These are phyloP conservation scores for Oopsacas minuta DNA, from an alignment of 37 sponge, comb jelly and placozoan genomes.

Conservation along the genomic window DNA sequence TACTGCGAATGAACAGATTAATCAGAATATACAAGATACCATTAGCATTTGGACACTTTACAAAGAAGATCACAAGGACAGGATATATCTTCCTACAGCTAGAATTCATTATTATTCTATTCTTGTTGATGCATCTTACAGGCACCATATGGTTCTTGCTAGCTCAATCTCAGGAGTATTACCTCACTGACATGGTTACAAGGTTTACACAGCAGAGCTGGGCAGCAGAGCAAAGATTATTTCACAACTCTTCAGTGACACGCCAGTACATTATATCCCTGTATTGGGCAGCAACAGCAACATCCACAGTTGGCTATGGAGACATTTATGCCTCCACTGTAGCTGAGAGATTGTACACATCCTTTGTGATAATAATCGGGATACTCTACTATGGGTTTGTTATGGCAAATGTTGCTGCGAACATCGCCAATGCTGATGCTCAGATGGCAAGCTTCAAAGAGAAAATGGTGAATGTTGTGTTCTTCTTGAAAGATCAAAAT, in stretches of 20 bases:
- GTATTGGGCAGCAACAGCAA: conserved; percentile 62
- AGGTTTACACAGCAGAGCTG: neutral
- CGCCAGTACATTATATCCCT: conserved; percentile 56
- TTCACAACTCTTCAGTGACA: conserved; percentile 21
- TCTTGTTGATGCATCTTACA: neutral
- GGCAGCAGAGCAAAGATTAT: neutral
- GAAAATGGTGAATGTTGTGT: conserved; percentile 37
- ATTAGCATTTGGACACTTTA: neutral
- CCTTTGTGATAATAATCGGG: conserved; percentile 32
- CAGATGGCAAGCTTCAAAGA: conserved; percentile 43
- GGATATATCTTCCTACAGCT: neutral
- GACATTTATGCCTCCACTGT: conserved; percentile 32
- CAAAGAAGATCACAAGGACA: neutral
- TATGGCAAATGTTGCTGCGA: conserved; percentile 68
- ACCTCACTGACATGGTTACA: neutral
- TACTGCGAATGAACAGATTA: conserved; percentile 38
- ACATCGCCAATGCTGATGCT: conserved; percentile 54
- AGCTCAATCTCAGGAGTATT: neutral
- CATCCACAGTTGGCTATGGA: conserved; percentile 62
- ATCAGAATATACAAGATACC: conserved; percentile 40
- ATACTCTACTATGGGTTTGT: conserved; percentile 62
- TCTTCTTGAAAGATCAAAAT: conserved; percentile 12
- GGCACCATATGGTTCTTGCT: neutral
- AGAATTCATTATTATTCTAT: neutral
- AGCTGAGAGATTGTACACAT: conserved; percentile 39